Evolutionary conservation across 1,140 invertebrate genomes (phyloP), one percentile per base, ranked within the genome.

Genomic region (Cylas formicarius): DNA sequence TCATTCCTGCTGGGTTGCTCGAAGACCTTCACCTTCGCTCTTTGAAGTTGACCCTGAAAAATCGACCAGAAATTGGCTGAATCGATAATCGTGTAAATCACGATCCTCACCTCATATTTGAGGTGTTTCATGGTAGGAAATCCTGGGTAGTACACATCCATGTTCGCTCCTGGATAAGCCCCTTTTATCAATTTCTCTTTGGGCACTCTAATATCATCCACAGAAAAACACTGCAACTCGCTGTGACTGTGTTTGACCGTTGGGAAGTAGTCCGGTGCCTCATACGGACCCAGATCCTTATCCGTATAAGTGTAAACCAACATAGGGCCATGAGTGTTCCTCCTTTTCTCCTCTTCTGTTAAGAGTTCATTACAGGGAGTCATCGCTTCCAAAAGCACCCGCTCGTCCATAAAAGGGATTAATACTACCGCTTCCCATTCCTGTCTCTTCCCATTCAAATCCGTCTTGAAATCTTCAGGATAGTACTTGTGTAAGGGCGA

Each of bases 401-500:
- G 63, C 74, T 97, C 91, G 52, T 96, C 83, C 56, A 98, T 97
- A 57, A 98, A 97, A 1, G 94, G 94, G 58, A 98, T 93, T 1
- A 97, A 71, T 5, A 97, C 91, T 0, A 99, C 85, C 16, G 94
- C 94, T 67, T 99, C 95, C 94, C 94, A 99, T 45, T 96, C 90
- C 56, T 96, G 86, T 56, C 78, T 78, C 62, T 99, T 99, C 1
- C 92, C 93, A 72, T 99, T 90, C 19, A 88, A 68, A 71, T 91
- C 88, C 0, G 84, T 92, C 55, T 88, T 74, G 66, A 98, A 97
- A 14, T 94, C 73, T 13, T 73, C 58, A 0, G 95, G 95, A 71
- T 95, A 99, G 65, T 86, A 99, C 46, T 90, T 74, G 11, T 83
- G 80, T 34, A 98, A 82, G 0, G 88, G 82, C 13, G 91, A 97